Evolutionary conservation across 1,140 invertebrate species (phyloP), one percentile per base, ranked within the genome.

Genomic region (Musca vetustissima): DNA sequence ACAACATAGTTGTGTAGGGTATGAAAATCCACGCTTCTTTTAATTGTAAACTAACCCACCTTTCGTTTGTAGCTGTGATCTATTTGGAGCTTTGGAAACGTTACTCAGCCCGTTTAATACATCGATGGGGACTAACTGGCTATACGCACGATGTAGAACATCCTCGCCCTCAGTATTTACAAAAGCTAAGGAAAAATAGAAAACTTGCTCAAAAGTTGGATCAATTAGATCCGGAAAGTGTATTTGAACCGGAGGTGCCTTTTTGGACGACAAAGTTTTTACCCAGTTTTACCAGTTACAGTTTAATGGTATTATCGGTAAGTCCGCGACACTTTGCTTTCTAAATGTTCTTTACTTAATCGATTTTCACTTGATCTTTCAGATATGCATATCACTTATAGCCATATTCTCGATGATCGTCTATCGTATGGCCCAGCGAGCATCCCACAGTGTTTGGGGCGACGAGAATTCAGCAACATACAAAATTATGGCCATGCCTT

Each of bases 41-140:
- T 50, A 50, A 50, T 50, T 21, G 15, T 13, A 17, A 21, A n/a
- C n/a, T n/a, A n/a, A n/a, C n/a, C n/a, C n/a, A n/a, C n/a, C 13
- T 50, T 13, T 21, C 4, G 4, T 52, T 69, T 73, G 17, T 77
- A 73, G 90, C 91, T 43, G 90, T 92, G 7, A 83, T 92, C 11
- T 95, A 94, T 80, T 83, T 95, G 68, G 92, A 95, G 77, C 89
- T 92, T 71, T 95, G 93, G 93, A 94, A 94, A 76, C 85, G 93
- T 49, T 91, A 91, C 80, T 90, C 90, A 71, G 91, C 90, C 1
- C 89, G 89, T 68, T 82, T 95, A 69, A 88, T 92, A 14, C 91
- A 93, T 76, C 88, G 91, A 72, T 95, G 93, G 93, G 93, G 93
- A 74, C 87, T 92, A 36, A 86, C 89, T 48, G 92, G 91, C 57